phyloP scores from a whole-genome alignment of 2,888 invertebrate genomes.

The Tetranychus piercei region DNA sequence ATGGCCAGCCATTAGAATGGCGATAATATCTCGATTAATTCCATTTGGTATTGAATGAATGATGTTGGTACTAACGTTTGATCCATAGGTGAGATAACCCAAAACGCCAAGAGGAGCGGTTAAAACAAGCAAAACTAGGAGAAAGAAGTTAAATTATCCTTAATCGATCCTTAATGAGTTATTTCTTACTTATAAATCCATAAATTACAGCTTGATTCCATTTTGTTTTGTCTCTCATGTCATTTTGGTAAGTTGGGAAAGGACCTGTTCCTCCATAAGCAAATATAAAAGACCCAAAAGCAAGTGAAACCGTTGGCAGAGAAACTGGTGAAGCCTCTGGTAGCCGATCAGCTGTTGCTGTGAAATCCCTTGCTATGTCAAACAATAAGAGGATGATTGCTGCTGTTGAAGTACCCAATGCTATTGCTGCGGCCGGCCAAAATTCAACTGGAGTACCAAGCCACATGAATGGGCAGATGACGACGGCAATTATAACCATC shows the following conservation, averaged over 20 bases:
- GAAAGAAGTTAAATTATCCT: neutral
- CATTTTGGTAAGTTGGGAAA: slow-evolving; percentile 71
- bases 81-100: slow-evolving; percentile 47
- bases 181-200: slow-evolving; percentile 45
- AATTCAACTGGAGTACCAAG: slow-evolving; percentile 76
- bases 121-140: slow-evolving; percentile 39
- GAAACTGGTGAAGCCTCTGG: slow-evolving; percentile 33
- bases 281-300: slow-evolving; percentile 51
- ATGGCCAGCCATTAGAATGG: slow-evolving; percentile 46
- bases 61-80: slow-evolving; percentile 51
- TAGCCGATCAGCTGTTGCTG: slow-evolving; percentile 38
- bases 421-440: slow-evolving; percentile 54
- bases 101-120: slow-evolving; percentile 49
- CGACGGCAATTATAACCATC: slow-evolving; percentile 53
- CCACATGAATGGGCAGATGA: slow-evolving; percentile 65
- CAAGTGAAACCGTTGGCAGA: slow-evolving; percentile 46
- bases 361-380: slow-evolving; percentile 28
- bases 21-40: slow-evolving; percentile 40
- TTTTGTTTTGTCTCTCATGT: slow-evolving; percentile 59
- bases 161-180: neutral
- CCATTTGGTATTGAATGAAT: slow-evolving; percentile 46
- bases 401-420: slow-evolving; percentile 43
- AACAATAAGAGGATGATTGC: slow-evolving; percentile 45
- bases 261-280: slow-evolving; percentile 53
- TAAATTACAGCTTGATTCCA: slow-evolving; percentile 51